A percentile compares a stretch with the other conserved stretches of the same genome.
phyloP scores from a whole-genome alignment of 1,140 invertebrate genomes.

The Mycetomoellerius zeteki region DNA sequence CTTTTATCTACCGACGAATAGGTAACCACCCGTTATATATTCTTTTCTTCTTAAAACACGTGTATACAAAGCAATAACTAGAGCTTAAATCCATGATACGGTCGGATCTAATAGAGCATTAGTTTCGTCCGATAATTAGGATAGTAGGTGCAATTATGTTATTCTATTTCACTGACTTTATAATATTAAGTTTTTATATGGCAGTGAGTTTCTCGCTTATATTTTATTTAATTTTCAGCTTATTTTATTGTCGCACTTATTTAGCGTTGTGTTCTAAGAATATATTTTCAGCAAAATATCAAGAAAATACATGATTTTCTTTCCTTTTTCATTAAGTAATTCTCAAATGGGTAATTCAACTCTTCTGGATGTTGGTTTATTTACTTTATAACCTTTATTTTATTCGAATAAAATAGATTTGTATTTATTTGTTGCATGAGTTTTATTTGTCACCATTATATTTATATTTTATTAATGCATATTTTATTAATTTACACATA shows the following conservation, averaged over 20 bases:
- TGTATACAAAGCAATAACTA: constrained; percentile 85
- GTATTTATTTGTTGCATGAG: constrained; percentile 52
- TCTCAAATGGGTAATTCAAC: constrained; percentile 25
- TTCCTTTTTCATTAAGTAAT: constrained; percentile 6
- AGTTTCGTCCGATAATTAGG: constrained; percentile 63
- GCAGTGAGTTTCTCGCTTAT: constrained; percentile 43
- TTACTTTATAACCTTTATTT: constrained; percentile 66
- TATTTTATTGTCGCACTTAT: not conserved
- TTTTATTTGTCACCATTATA: constrained; percentile 60
- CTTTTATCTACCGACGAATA: constrained; percentile 5
- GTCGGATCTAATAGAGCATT: constrained; percentile 68
- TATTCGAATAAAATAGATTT: constrained; percentile 69
- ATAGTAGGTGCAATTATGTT: constrained; percentile 55
- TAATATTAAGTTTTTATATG: constrained; percentile 30
- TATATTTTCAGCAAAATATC: constrained; percentile 17
- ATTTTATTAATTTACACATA: no score
- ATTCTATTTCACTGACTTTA: constrained; percentile 33
- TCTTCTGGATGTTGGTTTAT: constrained; percentile 28
- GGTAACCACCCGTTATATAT: constrained; percentile 55
- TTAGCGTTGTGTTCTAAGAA: not conserved
- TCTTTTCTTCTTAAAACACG: constrained; percentile 79
- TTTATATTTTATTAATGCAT: constrained; percentile 57
- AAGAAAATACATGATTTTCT: constrained; percentile 31
- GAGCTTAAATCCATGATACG: constrained; percentile 84
- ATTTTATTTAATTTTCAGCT: constrained; percentile 53